Percentiles rank a stretch among this genome's conserved stretches.
phyloP scores from a whole-genome alignment of 2,113 vertebrate species.

The Glaucomys volans region DNA sequence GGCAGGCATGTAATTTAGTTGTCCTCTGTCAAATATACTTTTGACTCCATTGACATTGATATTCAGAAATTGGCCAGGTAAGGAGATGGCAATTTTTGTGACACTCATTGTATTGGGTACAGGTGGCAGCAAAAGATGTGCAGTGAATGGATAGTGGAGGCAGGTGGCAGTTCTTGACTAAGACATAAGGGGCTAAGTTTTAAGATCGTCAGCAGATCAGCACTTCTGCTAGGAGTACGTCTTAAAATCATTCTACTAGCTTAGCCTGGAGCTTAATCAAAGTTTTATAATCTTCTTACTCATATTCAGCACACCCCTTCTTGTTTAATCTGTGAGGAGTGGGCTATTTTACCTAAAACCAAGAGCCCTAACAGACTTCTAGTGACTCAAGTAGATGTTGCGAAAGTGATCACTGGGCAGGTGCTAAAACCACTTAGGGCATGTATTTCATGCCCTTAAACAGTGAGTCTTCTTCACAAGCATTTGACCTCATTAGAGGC shows the following conservation, averaged over 20 bases:
- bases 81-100: rapidly evolving
- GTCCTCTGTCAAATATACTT: background rate
- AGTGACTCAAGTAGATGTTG: background rate
- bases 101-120: rapidly evolving
- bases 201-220: background rate
- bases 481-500: background rate
- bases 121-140: rapidly evolving
- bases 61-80: background rate
- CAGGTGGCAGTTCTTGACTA: too few species aligned
- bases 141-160: background rate
- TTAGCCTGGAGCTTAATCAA: background rate
- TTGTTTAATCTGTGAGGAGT: background rate
- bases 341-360: background rate
- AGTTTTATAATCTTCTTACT: background rate
- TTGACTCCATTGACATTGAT: background rate
- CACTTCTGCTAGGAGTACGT: background rate
- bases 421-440: background rate
- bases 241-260: background rate
- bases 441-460: background rate
- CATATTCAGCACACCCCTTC: background rate
- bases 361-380: background rate
- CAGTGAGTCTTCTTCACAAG: background rate
- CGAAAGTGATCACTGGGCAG: background rate
- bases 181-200: background rate
- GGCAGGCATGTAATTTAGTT: background rate